Conservation (phyloP, 2,888 invertebrate genomes). For the Habrosyne pyritoides region DNA sequence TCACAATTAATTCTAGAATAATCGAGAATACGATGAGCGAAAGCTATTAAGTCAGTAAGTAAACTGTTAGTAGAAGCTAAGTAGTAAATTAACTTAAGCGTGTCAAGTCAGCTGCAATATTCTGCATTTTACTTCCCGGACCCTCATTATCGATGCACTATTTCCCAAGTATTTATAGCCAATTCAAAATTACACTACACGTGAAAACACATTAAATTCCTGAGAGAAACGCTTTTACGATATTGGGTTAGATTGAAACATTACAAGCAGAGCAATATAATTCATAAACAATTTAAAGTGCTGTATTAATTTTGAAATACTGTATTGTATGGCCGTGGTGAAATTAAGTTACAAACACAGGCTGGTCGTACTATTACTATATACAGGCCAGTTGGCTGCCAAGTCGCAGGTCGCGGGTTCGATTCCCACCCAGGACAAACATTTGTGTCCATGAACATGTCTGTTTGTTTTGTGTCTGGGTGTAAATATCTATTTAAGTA, state of each 20-base stretch:
- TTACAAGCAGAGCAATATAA: not conserved
- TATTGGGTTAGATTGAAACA: not conserved
- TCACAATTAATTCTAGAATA: no score
- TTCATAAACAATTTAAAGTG: not conserved
- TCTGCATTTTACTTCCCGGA: not conserved
- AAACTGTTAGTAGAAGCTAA: not conserved
- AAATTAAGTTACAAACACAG: not conserved
- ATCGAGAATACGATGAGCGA: not conserved
- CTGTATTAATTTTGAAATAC: conserved; percentile 1
- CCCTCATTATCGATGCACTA: not conserved
- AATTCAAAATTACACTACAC: not conserved
- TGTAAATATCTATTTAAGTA: no score
- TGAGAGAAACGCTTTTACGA: not conserved
- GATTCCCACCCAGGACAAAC: no score
- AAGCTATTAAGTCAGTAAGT: not conserved
- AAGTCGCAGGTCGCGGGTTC: no score
- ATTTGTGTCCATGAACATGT: no score
- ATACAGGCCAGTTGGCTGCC: no score
- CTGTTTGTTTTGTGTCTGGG: no score
- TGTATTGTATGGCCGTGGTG: not conserved
- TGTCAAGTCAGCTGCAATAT: not conserved
- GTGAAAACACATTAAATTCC: conserved; percentile 4
- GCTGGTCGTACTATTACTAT: no score
- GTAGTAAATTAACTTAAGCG: not conserved
- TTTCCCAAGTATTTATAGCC: not conserved